These are phyloP conservation scores for Eilema depressum DNA, from an alignment of 2,888 invertebrate species.

Conservation along the genomic window DNA sequence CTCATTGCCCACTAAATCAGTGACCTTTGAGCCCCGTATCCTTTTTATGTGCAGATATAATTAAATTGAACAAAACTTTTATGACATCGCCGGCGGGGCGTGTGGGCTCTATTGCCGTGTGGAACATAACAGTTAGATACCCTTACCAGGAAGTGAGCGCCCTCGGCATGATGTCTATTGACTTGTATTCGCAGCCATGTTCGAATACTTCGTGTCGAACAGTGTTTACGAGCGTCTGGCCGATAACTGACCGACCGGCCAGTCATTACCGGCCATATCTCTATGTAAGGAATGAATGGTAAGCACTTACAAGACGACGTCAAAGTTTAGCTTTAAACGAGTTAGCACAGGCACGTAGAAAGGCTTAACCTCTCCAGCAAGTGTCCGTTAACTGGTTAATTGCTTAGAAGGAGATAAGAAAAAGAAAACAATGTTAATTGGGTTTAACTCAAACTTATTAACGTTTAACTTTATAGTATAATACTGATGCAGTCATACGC, in stretches of 20 bases:
- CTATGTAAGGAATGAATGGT: conserved; percentile 82
- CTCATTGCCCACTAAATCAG: conserved; percentile 66
- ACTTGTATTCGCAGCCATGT: conserved; percentile 78
- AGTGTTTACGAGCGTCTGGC: conserved; percentile 82
- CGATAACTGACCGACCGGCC: conserved; percentile 78
- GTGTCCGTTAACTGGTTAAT: conserved; percentile 74
- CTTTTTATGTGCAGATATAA: conserved; percentile 61
- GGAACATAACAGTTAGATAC: conserved; percentile 62
- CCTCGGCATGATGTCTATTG: conserved; percentile 76
- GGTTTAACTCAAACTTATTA: background rate
- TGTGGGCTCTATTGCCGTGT: conserved; percentile 55
- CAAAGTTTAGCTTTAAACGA: conserved; percentile 74
- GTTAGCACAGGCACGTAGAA: conserved; percentile 75
- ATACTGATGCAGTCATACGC: conserved; percentile 15
- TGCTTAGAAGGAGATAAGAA: conserved; percentile 64
- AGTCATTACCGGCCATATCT: conserved; percentile 84
- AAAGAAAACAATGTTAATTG: conserved; percentile 36
- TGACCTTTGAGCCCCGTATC: conserved; percentile 68
- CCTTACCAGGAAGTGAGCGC: conserved; percentile 74
- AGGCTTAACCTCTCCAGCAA: conserved; percentile 63
- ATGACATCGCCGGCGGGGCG: conserved; percentile 46
- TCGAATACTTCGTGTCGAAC: conserved; percentile 78
- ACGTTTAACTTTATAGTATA: conserved; percentile 5
- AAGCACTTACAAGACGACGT: conserved; percentile 77
- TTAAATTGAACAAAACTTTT: conserved; percentile 58